A percentile compares a stretch with the other conserved stretches of the same genome.
Evolutionary conservation across 2,888 invertebrate genomes (phyloP).

Genomic region (Panopea generosa): DNA sequence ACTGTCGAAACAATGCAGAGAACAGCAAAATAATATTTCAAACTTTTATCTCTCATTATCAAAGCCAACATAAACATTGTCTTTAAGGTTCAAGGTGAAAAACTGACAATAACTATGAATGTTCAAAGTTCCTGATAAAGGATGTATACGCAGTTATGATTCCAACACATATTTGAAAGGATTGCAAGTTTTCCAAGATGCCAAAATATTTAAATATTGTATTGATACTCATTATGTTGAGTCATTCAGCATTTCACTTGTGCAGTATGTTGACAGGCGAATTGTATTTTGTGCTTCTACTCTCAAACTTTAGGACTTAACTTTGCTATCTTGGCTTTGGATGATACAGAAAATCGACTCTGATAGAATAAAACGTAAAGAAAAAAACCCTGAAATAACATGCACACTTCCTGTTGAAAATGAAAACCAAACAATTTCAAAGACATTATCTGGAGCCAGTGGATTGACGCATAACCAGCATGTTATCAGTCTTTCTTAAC

Average conservation of each 20-base stretch:
- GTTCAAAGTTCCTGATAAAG: too few relatives aligned
- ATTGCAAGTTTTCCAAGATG: too few relatives aligned
- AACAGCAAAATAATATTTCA: not conserved
- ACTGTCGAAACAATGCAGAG: conserved; percentile 5
- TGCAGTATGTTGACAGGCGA: conserved; percentile 3
- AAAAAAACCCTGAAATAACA: conserved; percentile 12
- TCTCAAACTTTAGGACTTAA: too few relatives aligned
- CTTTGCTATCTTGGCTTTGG: too few relatives aligned
- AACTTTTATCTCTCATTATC: conserved; percentile 4
- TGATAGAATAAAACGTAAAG: not conserved
- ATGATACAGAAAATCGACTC: not conserved
- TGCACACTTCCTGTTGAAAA: conserved; percentile 5
- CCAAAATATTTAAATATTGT: too few relatives aligned
- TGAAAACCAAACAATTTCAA: not conserved
- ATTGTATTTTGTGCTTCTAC: not conserved
- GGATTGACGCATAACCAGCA: not conserved
- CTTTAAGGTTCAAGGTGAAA: not conserved
- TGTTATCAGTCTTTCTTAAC: too few relatives aligned
- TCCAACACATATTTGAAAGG: too few relatives aligned
- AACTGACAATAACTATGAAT: not conserved
- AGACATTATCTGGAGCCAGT: conserved; percentile 1
- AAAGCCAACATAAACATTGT: not conserved
- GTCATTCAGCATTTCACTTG: not conserved
- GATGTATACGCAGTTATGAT: too few relatives aligned
- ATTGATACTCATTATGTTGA: not conserved